These are phyloP conservation scores for Hyphantria cunea DNA, from an alignment of 1,140 invertebrate species.

Conservation along the genomic window DNA sequence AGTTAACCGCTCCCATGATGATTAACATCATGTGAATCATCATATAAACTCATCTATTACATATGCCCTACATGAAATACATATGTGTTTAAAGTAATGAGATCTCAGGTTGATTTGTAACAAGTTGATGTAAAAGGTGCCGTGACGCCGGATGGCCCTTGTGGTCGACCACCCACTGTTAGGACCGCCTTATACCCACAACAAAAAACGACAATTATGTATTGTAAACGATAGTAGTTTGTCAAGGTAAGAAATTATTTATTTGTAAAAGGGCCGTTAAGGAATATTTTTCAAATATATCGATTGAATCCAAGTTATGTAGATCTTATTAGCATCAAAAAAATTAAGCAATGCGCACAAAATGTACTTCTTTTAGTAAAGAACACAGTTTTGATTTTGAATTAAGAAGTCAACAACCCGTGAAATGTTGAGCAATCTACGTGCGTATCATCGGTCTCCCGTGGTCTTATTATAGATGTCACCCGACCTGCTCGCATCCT, in stretches of 20 bases:
- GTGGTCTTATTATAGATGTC: conserved; percentile 80
- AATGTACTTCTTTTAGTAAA: no score
- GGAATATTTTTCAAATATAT: no score
- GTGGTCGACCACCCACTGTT: conserved; percentile 41
- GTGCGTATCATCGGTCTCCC: conserved; percentile 67
- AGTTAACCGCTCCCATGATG: conserved; percentile 67
- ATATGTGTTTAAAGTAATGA: conserved; percentile 22
- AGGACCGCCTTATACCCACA: conserved; percentile 30
- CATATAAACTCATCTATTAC: conserved; percentile 47
- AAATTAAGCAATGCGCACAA: no score
- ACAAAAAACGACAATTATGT: conserved; percentile 37
- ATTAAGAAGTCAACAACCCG: conserved; percentile 69
- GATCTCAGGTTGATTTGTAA: conserved; percentile 20
- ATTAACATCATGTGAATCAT: conserved; percentile 68
- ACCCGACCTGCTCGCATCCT: conserved; percentile 76
- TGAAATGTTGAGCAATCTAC: conserved; percentile 66
- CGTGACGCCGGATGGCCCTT: conserved; percentile 26
- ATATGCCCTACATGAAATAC: conserved; percentile 29
- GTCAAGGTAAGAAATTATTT: conserved; percentile 27
- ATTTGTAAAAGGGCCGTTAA: conserved; percentile 1
- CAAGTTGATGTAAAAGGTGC: conserved; percentile 15
- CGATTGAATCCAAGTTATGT: no score
- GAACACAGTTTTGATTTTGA: conserved; percentile 3
- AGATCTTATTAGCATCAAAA: no score
- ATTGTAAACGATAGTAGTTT: conserved; percentile 34